These are phyloP conservation scores for Cantharis flavilabris DNA, from an alignment of 2,888 invertebrate species.

Conservation along the genomic window DNA sequence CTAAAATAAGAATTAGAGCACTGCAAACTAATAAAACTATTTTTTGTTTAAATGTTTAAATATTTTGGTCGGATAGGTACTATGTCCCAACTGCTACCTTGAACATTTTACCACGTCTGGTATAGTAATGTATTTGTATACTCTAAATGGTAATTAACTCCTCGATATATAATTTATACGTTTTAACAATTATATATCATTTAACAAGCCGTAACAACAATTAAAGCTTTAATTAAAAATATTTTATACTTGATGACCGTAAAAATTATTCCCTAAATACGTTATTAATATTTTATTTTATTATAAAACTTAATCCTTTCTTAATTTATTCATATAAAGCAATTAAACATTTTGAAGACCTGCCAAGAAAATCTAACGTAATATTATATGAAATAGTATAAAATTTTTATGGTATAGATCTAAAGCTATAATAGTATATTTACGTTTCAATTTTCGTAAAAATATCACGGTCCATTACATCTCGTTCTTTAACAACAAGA, in stretches of 20 bases:
- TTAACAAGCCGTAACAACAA: constrained; percentile 1
- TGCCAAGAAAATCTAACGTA: neutral
- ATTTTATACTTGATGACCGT: neutral
- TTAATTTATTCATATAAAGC: neutral
- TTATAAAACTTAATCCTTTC: neutral
- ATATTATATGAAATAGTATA: constrained; percentile 12
- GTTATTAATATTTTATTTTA: neutral
- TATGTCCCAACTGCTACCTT: neutral
- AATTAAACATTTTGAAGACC: neutral
- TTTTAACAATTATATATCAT: neutral
- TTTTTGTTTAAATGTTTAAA: neutral
- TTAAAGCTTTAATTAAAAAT: neutral
- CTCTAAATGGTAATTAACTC: neutral
- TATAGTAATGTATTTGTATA: neutral
- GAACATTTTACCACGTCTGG: neutral
- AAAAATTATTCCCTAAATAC: neutral
- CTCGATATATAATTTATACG: neutral
- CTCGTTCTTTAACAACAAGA: constrained; percentile 48
- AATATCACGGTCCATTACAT: constrained; percentile 55
- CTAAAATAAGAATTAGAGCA: neutral
- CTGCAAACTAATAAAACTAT: neutral
- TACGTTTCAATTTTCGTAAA: constrained; percentile 56
- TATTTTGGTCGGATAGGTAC: neutral
- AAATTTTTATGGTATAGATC: constrained; percentile 22
- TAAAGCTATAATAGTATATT: constrained; percentile 52